phyloP scores from a whole-genome alignment of 2,888 invertebrate genomes.

The Acrocyrtus sp. region DNA sequence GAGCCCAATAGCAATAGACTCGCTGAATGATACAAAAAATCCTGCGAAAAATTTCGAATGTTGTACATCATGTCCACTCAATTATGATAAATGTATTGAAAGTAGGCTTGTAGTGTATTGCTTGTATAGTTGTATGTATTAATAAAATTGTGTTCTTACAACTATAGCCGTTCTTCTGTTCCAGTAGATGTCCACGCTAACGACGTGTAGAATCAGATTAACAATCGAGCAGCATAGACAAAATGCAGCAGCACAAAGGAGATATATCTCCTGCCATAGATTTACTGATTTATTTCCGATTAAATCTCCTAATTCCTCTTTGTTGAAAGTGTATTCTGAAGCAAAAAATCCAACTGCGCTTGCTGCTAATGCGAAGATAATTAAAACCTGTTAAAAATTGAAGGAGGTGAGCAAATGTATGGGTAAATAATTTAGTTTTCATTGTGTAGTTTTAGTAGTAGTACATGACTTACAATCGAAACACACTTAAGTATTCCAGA shows the following conservation, averaged over 20 bases:
- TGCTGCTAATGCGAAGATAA: background rate
- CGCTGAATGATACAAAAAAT: slow-evolving; percentile 21
- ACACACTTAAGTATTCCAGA: slow-evolving; percentile 21
- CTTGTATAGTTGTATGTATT: background rate
- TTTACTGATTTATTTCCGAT: slow-evolving; percentile 15
- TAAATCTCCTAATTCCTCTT: background rate
- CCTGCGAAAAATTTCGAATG: too few relatives aligned
- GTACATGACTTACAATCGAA: slow-evolving; percentile 29
- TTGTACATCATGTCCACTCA: too few relatives aligned
- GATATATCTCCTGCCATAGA: slow-evolving; percentile 30
- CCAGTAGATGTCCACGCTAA: slow-evolving; percentile 26
- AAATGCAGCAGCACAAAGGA: slow-evolving; percentile 8
- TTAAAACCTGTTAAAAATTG: slow-evolving; percentile 10
- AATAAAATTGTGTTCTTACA: slow-evolving; percentile 6
- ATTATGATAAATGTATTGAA: background rate
- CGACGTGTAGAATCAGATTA: slow-evolving; percentile 7
- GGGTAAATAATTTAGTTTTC: background rate
- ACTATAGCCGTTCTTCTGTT: slow-evolving; percentile 21
- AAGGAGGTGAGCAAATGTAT: background rate
- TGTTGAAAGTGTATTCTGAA: slow-evolving; percentile 29
- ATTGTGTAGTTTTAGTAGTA: slow-evolving; percentile 1
- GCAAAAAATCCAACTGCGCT: background rate
- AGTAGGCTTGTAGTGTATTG: background rate
- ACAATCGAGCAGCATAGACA: slow-evolving; percentile 8
- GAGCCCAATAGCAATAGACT: slow-evolving; percentile 2